These are phyloP conservation scores for Megalopta genalis DNA, from an alignment of 1,140 invertebrate species.

Conservation along the genomic window DNA sequence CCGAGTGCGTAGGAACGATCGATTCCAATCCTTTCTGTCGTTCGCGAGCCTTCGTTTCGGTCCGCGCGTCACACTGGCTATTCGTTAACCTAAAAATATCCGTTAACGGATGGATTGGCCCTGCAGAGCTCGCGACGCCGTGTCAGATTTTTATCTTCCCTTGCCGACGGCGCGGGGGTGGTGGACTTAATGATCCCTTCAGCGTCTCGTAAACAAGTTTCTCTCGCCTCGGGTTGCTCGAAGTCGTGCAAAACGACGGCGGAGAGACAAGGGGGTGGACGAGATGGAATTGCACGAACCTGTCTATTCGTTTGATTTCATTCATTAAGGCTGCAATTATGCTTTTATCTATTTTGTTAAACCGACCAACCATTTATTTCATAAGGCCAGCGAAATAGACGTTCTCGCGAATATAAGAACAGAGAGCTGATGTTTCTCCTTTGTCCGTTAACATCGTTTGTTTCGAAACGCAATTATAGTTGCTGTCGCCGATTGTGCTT, in stretches of 20 bases:
- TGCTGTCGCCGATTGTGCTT: no score
- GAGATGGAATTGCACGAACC: not conserved
- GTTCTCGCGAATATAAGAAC: no score
- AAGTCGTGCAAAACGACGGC: not conserved
- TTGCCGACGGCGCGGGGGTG: not conserved
- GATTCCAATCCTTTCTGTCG: not conserved
- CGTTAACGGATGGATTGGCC: not conserved
- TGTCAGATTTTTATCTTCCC: slow-evolving; percentile 12
- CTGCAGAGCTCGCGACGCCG: not conserved
- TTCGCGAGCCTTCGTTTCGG: not conserved
- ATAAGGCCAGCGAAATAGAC: no score
- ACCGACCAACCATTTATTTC: no score
- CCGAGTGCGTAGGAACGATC: not conserved
- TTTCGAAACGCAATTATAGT: no score
- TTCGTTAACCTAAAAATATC: not conserved
- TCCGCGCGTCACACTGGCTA: not conserved
- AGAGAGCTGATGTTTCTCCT: no score
- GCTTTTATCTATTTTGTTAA: no score
- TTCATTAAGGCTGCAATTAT: not conserved
- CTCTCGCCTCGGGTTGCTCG: not conserved
- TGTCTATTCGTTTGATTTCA: not conserved
- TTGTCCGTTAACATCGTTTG: no score
- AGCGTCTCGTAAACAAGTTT: slow-evolving; percentile 17
- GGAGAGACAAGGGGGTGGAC: no score
- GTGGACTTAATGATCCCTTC: slow-evolving; percentile 10